Evolutionary conservation across 35 echinoderm and acorn worm genomes (phyloP).

Genomic region (Patiria miniata): DNA sequence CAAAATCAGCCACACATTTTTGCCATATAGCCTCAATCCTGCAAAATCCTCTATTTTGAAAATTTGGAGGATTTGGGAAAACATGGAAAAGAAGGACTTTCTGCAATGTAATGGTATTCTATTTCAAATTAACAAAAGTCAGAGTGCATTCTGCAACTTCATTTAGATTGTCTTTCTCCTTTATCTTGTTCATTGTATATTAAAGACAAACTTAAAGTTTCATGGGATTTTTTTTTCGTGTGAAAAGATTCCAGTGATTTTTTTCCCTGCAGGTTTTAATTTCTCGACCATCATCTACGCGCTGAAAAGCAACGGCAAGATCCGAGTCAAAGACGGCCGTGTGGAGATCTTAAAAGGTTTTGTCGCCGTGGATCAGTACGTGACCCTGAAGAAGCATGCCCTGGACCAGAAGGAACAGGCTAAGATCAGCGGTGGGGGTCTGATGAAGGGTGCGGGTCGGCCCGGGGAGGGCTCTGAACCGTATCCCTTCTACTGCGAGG

Average conservation of each 20-base stretch:
- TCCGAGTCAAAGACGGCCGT: conserved; percentile 42
- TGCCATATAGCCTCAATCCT: too few species aligned
- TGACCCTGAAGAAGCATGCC: conserved; percentile 26
- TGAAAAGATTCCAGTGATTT: not conserved
- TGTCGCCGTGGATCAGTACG: conserved; percentile 54
- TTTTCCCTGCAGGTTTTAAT: conserved; percentile 33
- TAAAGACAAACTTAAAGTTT: too few species aligned
- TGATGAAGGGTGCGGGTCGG: not conserved
- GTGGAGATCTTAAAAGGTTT: conserved; percentile 44
- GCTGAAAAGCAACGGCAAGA: conserved; percentile 44
- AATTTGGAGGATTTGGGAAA: too few species aligned
- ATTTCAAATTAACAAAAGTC: too few species aligned
- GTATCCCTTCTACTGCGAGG: conserved; percentile 59
- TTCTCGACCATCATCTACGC: conserved; percentile 39
- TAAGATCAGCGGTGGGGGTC: not conserved
- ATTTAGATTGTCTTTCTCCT: too few species aligned
- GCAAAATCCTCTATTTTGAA: too few species aligned
- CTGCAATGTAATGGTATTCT: too few species aligned
- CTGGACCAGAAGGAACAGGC: not conserved
- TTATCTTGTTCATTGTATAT: too few species aligned
- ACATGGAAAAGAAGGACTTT: too few species aligned
- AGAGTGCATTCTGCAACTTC: too few species aligned
- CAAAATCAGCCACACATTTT: too few species aligned
- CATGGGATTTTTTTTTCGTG: too few species aligned
- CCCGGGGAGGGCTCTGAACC: not conserved